Percentiles rank a stretch among this genome's conserved stretches.
phyloP scores from a whole-genome alignment of 1,140 invertebrate species.

The Stegodyphus dumicola region DNA sequence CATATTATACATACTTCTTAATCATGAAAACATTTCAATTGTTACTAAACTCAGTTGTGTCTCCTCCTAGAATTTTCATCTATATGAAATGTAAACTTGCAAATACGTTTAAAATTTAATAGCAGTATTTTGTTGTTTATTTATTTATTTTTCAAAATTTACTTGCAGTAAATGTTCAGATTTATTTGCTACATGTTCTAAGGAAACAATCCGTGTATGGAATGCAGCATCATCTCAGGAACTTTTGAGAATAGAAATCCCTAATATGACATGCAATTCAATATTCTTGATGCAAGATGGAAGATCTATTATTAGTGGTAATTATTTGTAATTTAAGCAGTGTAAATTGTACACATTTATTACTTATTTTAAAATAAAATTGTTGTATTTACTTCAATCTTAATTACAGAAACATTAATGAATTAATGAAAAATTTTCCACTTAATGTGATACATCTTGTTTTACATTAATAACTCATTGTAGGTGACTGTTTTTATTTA shows the following conservation, averaged over 20 bases:
- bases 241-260: constrained; percentile 82
- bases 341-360: not conserved
- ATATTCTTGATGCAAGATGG: constrained; percentile 83
- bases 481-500: too few species aligned
- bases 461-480: too few species aligned
- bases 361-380: too few species aligned
- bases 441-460: too few species aligned
- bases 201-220: constrained; percentile 88
- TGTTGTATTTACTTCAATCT: too few species aligned
- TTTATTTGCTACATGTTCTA: constrained; percentile 86
- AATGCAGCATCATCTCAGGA: constrained; percentile 79
- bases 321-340: constrained; percentile 33
- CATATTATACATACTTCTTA: too few species aligned
- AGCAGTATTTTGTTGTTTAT: not conserved
- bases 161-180: constrained; percentile 69
- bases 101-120: not conserved
- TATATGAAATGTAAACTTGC: too few species aligned
- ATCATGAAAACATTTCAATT: too few species aligned
- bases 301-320: constrained; percentile 80
- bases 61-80: too few species aligned
- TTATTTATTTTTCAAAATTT: constrained; percentile 26
- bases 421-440: too few species aligned
- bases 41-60: too few species aligned
- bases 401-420: too few species aligned
- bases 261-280: constrained; percentile 85